A percentile compares a stretch with the other conserved stretches of the same genome.
These are phyloP conservation scores for Adoxophyes honmai DNA, from an alignment of 1,140 invertebrate species.

Conservation along the genomic window DNA sequence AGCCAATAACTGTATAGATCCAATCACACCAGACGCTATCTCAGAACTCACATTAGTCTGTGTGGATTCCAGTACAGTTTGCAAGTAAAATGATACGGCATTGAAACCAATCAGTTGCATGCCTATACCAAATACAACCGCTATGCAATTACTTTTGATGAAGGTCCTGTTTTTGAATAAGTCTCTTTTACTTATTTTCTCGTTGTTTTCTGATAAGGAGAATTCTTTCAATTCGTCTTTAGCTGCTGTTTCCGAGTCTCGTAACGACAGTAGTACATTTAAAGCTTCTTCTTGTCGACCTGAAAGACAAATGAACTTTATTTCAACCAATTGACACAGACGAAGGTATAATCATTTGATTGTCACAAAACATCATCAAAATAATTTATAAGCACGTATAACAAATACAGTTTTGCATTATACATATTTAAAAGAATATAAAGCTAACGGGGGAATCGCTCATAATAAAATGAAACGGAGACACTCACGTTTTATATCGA, in stretches of 20 bases:
- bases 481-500: too few species aligned
- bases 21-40: conserved; percentile 81
- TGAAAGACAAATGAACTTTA: conserved; percentile 21
- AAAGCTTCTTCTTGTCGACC: conserved; percentile 26
- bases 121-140: conserved; percentile 77
- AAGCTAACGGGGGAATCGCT: too few species aligned
- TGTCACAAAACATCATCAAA: too few species aligned
- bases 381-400: too few species aligned
- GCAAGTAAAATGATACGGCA: conserved; percentile 84
- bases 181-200: conserved; percentile 26
- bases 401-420: too few species aligned
- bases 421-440: too few species aligned
- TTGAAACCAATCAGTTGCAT: conserved; percentile 84
- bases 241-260: conserved; percentile 26
- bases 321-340: too few species aligned
- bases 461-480: too few species aligned
- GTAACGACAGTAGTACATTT: conserved; percentile 25
- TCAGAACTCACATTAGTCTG: conserved; percentile 78
- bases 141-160: conserved; percentile 73
- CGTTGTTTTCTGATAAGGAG: conserved; percentile 8
- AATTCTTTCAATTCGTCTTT: conserved; percentile 33
- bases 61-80: conserved; percentile 80
- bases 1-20: conserved; percentile 78
- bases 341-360: too few species aligned
- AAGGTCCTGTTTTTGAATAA: conserved; percentile 54